These are phyloP conservation scores for Epinotia nisella DNA, from an alignment of 2,888 invertebrate genomes.

Conservation along the genomic window DNA sequence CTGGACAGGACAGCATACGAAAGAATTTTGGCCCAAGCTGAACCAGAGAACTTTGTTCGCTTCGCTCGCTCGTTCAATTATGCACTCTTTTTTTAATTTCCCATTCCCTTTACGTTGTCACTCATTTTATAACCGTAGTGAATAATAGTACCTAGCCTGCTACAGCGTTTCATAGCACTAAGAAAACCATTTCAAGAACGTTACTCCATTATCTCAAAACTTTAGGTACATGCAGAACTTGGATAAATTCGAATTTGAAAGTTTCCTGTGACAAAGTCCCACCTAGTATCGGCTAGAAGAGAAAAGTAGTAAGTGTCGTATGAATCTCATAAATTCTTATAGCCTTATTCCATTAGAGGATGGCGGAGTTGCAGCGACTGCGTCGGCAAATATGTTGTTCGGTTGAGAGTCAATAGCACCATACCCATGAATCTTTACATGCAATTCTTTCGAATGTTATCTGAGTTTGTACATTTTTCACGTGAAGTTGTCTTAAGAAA, in stretches of 20 bases:
- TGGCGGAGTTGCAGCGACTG: conserved; percentile 48
- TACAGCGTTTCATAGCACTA: conserved; percentile 18
- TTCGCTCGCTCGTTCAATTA: too few relatives aligned
- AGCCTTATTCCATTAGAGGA: not conserved
- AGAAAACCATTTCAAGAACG: conserved; percentile 28
- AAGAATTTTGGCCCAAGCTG: too few relatives aligned
- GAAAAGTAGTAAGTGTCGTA: not conserved
- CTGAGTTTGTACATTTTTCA: conserved; percentile 51
- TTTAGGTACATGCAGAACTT: conserved; percentile 8
- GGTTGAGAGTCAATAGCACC: conserved; percentile 77
- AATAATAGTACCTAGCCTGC: not conserved
- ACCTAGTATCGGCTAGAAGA: not conserved
- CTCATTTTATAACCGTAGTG: not conserved
- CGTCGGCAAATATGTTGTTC: conserved; percentile 64
- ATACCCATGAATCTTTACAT: conserved; percentile 66
- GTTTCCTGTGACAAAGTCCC: conserved; percentile 7
- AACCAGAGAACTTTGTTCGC: too few relatives aligned
- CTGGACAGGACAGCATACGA: too few relatives aligned
- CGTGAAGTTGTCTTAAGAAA: conserved; percentile 26
- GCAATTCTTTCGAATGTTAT: conserved; percentile 54
- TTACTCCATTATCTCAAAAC: conserved; percentile 21
- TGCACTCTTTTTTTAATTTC: too few relatives aligned
- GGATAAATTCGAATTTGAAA: conserved; percentile 19
- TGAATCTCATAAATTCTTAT: not conserved
- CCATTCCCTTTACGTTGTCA: not conserved